Percentiles rank a stretch among this genome's conserved stretches.
Evolutionary conservation across 2,888 invertebrate species (phyloP).

Genomic region (Drosophila borealis): DNA sequence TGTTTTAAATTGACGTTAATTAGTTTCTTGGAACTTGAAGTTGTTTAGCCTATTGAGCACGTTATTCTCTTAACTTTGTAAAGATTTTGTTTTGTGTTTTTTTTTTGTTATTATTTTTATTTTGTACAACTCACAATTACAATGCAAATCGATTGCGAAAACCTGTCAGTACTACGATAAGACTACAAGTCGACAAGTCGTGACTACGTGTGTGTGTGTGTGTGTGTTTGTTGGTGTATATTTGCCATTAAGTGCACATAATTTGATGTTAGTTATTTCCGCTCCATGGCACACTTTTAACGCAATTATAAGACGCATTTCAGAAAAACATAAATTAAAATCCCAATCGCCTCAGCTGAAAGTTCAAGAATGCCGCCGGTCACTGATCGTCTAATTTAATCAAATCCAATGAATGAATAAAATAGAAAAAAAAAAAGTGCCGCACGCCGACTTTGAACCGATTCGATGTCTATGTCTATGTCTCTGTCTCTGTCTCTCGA

Average conservation of each 20-base stretch:
- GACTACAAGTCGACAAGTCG: no score
- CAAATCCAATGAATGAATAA: conserved; percentile 27
- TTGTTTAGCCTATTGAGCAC: conserved; percentile 54
- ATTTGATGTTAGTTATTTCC: conserved; percentile 44
- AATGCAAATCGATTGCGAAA: conserved; percentile 39
- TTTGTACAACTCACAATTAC: conserved; percentile 30
- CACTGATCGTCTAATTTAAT: conserved; percentile 52
- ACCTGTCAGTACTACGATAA: conserved; percentile 32
- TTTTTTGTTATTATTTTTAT: conserved; percentile 5
- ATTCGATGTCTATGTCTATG: conserved; percentile 5
- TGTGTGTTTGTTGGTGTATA: not conserved
- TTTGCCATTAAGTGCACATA: conserved; percentile 12
- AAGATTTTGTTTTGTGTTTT: conserved; percentile 14
- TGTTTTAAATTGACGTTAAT: conserved; percentile 59
- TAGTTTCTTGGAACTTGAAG: conserved; percentile 67
- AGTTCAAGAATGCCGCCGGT: conserved; percentile 55
- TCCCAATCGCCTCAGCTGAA: conserved; percentile 4
- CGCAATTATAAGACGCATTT: conserved; percentile 34
- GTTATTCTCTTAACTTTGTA: conserved; percentile 35
- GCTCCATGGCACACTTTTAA: conserved; percentile 51
- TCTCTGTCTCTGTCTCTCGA: conserved; percentile 4
- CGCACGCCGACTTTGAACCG: conserved; percentile 50
- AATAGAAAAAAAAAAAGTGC: not conserved
- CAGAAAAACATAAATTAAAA: not conserved
- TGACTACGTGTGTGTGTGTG: not conserved